Evolutionary conservation across 2,113 vertebrate genomes (phyloP).

Genomic region (Atlantisia rogersi): DNA sequence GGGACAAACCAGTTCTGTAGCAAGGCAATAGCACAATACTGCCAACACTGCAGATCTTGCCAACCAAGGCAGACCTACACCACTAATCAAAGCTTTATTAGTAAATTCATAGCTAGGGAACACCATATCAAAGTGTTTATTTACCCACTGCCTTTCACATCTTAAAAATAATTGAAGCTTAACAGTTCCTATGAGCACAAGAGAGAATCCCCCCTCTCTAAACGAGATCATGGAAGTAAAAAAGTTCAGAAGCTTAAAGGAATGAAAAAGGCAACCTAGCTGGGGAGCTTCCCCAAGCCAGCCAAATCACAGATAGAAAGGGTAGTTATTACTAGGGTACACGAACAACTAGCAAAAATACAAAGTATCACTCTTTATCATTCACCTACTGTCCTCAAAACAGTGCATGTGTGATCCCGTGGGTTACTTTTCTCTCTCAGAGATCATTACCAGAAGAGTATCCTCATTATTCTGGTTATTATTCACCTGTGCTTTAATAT

Average conservation of each 20-base stretch:
- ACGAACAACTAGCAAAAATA: background rate
- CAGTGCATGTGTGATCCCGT: accelerated
- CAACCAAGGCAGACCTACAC: background rate
- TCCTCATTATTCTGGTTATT: background rate
- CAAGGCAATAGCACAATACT: background rate
- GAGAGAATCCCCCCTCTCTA: background rate
- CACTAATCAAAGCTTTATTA: background rate
- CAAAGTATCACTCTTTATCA: background rate
- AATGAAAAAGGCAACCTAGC: background rate
- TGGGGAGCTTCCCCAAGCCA: background rate
- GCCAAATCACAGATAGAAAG: background rate
- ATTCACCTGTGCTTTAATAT: background rate
- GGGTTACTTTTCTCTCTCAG: background rate
- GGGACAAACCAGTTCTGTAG: background rate
- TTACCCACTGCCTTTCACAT: background rate
- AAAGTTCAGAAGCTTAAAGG: background rate
- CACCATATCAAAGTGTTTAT: background rate
- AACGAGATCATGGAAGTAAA: background rate
- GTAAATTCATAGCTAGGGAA: background rate
- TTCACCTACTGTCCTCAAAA: background rate
- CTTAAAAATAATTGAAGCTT: background rate
- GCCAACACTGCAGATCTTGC: background rate
- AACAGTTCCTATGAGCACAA: background rate
- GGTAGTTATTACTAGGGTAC: background rate
- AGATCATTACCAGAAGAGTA: background rate